These are phyloP conservation scores for Glaucopsyche alexis DNA, from an alignment of 2,888 invertebrate species.

Conservation along the genomic window DNA sequence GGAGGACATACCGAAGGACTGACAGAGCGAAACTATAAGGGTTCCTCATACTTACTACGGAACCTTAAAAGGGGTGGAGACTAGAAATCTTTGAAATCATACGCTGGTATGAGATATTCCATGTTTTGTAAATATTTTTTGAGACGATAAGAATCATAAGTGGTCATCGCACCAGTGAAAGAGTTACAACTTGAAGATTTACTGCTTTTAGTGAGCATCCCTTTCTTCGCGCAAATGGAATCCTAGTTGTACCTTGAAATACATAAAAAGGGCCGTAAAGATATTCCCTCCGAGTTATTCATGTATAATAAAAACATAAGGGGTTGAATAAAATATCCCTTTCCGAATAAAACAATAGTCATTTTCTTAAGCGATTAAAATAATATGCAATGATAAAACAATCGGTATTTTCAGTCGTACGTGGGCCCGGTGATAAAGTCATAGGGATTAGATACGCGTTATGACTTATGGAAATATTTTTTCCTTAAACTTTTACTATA, in stretches of 20 bases:
- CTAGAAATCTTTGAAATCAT: no score
- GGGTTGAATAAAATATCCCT: constrained; percentile 19
- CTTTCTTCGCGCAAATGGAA: neutral
- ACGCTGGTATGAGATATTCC: no score
- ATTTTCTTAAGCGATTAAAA: constrained; percentile 27
- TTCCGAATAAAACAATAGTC: constrained; percentile 21
- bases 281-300: constrained; percentile 19
- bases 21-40: no score
- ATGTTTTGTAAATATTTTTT: neutral
- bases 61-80: no score
- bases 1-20: no score
- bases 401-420: constrained; percentile 11
- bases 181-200: neutral
- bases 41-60: no score
- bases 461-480: constrained; percentile 1
- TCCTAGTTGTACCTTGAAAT: constrained; percentile 22
- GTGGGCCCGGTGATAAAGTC: neutral
- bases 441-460: neutral
- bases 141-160: neutral
- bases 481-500: neutral
- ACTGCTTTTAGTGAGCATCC: neutral
- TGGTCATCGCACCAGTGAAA: neutral
- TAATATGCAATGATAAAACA: constrained; percentile 13
- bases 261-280: constrained; percentile 19
- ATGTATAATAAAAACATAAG: constrained; percentile 25